These are phyloP conservation scores for Parochlus steinenii DNA, from an alignment of 2,888 invertebrate species.

Conservation along the genomic window DNA sequence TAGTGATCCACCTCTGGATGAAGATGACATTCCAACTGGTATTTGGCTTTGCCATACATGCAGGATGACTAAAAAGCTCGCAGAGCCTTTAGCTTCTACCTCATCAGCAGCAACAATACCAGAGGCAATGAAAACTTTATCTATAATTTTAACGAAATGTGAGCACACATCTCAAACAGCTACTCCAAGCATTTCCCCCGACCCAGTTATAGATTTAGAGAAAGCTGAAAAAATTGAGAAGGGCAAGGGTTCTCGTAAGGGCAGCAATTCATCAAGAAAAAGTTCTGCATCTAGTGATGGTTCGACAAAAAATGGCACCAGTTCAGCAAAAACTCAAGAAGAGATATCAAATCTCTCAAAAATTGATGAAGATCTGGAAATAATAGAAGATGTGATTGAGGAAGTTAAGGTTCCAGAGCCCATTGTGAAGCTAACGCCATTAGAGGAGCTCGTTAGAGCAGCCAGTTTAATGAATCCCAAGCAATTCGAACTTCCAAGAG, in stretches of 20 bases:
- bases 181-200: not conserved
- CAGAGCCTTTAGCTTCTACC: too few species aligned
- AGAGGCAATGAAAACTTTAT: not conserved
- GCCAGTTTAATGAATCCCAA: slow-evolving; percentile 74
- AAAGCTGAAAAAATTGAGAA: too few species aligned
- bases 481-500: slow-evolving; percentile 75
- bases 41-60: slow-evolving; percentile 88
- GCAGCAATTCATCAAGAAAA: not conserved
- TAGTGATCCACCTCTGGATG: slow-evolving; percentile 85
- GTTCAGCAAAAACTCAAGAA: not conserved
- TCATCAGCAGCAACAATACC: too few species aligned
- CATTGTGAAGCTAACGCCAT: slow-evolving; percentile 37
- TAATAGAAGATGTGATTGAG: not conserved
- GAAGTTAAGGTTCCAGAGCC: slow-evolving; percentile 18
- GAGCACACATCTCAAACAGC: not conserved
- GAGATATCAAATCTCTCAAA: not conserved
- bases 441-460: slow-evolving; percentile 65
- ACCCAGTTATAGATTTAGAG: not conserved
- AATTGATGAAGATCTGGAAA: not conserved
- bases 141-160: not conserved
- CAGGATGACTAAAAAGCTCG: slow-evolving; percentile 26
- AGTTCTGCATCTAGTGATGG: not conserved
- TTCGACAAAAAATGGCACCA: not conserved
- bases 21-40: slow-evolving; percentile 75
- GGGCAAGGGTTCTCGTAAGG: too few species aligned